Evolutionary conservation across 2,113 vertebrate genomes (phyloP).

Genomic region (Pelobates fuscus): DNA sequence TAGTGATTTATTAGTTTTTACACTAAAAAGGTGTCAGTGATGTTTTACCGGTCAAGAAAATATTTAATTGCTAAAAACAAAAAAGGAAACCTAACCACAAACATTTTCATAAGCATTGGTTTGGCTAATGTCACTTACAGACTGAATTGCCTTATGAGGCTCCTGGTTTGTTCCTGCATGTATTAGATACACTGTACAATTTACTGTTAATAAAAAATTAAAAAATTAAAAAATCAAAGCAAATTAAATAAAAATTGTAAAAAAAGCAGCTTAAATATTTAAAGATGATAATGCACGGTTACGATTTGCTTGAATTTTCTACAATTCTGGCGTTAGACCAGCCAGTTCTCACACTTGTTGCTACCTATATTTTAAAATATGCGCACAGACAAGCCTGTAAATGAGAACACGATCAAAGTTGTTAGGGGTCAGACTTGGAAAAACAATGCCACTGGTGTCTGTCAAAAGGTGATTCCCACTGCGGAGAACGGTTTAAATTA

Average conservation of each 20-base stretch:
- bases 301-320: neutral
- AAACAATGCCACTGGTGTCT: constrained; percentile 94
- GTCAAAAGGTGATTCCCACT: constrained; percentile 91
- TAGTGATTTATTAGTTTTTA: no score
- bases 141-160: no score
- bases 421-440: constrained; percentile 82
- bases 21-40: no score
- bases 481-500: constrained; percentile 83
- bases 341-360: constrained; percentile 46
- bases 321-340: neutral
- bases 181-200: no score
- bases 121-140: no score
- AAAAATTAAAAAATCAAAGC: no score
- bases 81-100: no score
- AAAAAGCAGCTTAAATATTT: neutral
- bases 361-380: constrained; percentile 69
- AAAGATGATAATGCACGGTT: neutral
- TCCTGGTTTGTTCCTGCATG: no score
- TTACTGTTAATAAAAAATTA: no score
- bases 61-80: no score
- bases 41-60: no score
- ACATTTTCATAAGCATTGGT: no score
- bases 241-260: neutral
- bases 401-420: constrained; percentile 81
- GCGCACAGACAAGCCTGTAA: constrained; percentile 42